A percentile compares a stretch with the other conserved stretches of the same genome.
phyloP scores from a whole-genome alignment of 30 jellyfish, hydroid and myxozoan genomes.

The Clytia hemisphaerica region DNA sequence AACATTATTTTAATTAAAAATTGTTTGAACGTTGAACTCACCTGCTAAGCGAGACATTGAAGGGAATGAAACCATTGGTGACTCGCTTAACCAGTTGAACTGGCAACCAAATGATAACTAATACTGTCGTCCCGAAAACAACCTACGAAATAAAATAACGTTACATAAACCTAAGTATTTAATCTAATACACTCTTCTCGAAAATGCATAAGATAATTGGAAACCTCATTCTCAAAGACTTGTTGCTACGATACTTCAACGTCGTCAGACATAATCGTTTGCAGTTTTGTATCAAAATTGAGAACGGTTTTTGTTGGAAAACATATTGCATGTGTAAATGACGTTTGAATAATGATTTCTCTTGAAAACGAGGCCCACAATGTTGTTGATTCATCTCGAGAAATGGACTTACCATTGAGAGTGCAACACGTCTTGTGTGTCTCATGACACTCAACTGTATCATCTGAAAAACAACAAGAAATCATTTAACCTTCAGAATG shows the following conservation, averaged over 20 bases:
- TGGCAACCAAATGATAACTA: constrained; percentile 80
- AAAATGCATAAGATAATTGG: no score
- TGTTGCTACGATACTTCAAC: no score
- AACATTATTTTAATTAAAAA: background rate
- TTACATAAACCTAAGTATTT: no score
- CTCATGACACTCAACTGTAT: constrained; percentile 71
- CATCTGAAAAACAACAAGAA: constrained; percentile 40
- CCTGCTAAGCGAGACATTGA: constrained; percentile 71
- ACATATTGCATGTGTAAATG: no score
- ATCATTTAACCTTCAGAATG: no score
- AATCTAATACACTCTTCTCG: no score
- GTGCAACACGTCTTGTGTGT: constrained; percentile 70
- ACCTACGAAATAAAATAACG: constrained; percentile 28
- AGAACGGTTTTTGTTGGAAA: no score
- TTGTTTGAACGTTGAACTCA: background rate
- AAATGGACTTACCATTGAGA: constrained; percentile 50
- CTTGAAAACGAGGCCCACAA: no score
- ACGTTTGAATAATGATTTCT: no score
- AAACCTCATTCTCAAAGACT: no score
- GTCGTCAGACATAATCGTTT: no score
- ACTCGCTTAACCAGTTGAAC: constrained; percentile 57
- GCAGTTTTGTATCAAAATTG: no score
- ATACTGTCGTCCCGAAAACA: constrained; percentile 84
- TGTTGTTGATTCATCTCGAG: background rate
- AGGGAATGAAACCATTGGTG: constrained; percentile 60